These are phyloP conservation scores for Megalurothrips usitatus DNA, from an alignment of 2,888 invertebrate genomes.

Conservation along the genomic window DNA sequence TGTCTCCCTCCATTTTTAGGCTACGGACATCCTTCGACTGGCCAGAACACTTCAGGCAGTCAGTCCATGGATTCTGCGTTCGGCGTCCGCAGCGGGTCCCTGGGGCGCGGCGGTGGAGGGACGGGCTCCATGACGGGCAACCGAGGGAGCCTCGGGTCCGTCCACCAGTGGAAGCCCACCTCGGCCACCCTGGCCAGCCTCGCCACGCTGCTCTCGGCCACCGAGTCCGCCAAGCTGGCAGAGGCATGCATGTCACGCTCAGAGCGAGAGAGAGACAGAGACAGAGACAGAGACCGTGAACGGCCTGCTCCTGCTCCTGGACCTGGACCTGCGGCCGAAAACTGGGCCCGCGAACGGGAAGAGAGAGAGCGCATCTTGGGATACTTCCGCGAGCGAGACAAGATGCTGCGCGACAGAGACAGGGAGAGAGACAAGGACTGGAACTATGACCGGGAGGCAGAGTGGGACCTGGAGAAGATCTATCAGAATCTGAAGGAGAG, in stretches of 20 bases:
- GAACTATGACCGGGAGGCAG: not conserved
- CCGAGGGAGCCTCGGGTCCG: conserved; percentile 75
- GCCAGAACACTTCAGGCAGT: conserved; percentile 54
- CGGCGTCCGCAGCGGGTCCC: conserved; percentile 50
- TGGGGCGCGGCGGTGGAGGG: conserved; percentile 55
- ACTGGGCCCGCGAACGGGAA: conserved; percentile 38
- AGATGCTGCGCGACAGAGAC: not conserved
- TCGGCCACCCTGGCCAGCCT: conserved; percentile 79
- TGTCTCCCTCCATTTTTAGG: conserved; percentile 43
- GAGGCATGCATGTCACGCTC: not conserved
- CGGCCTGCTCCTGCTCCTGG: too few species aligned
- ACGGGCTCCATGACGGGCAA: conserved; percentile 61
- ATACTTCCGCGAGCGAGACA: conserved; percentile 31
- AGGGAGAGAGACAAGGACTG: not conserved
- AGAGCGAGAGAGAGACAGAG: not conserved
- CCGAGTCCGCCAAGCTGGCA: conserved; percentile 32
- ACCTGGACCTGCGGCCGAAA: conserved; percentile 31
- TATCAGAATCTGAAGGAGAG: conserved; percentile 28
- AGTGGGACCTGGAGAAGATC: not conserved
- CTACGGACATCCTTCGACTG: conserved; percentile 44
- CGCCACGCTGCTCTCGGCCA: conserved; percentile 52
- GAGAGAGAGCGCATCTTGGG: conserved; percentile 28
- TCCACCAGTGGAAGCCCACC: conserved; percentile 72
- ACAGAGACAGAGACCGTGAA: too few species aligned
- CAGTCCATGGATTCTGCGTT: conserved; percentile 56